Percentiles rank a stretch among this genome's conserved stretches.
Conservation (phyloP, 1,140 invertebrate species). For the Papilio dardanus region DNA sequence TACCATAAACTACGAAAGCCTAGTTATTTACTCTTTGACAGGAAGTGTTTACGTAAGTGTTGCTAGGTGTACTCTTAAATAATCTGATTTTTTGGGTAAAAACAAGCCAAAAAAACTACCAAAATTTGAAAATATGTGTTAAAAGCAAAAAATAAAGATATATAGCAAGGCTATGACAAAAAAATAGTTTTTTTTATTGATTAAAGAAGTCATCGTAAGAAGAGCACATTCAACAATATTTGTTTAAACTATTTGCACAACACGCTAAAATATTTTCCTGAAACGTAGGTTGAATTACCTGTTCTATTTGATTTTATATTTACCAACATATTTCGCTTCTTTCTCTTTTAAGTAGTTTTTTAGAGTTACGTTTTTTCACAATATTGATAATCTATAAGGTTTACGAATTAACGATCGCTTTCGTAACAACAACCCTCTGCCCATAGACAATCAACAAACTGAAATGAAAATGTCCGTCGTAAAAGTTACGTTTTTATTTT, state of each 20-base stretch:
- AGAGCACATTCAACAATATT: too few relatives aligned
- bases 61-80: neutral
- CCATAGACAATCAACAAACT: slow-evolving; percentile 78
- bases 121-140: too few relatives aligned
- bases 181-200: too few relatives aligned
- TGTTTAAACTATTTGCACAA: too few relatives aligned
- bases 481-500: slow-evolving; percentile 75
- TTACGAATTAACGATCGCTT: slow-evolving; percentile 45
- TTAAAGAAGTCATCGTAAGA: neutral
- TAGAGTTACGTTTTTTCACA: neutral
- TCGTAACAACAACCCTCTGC: slow-evolving; percentile 55
- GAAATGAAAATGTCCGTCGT: slow-evolving; percentile 80
- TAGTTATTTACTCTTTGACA: neutral
- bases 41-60: neutral
- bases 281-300: too few relatives aligned
- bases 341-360: neutral
- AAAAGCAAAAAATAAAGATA: neutral
- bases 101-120: too few relatives aligned
- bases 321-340: neutral
- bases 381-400: slow-evolving; percentile 27
- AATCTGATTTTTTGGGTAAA: too few relatives aligned
- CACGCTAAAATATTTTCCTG: too few relatives aligned
- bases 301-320: neutral
- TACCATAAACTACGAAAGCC: neutral
- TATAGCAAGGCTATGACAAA: neutral